Conservation (phyloP, 2,797 vertebrate genomes). For the Balearica regulorum region DNA sequence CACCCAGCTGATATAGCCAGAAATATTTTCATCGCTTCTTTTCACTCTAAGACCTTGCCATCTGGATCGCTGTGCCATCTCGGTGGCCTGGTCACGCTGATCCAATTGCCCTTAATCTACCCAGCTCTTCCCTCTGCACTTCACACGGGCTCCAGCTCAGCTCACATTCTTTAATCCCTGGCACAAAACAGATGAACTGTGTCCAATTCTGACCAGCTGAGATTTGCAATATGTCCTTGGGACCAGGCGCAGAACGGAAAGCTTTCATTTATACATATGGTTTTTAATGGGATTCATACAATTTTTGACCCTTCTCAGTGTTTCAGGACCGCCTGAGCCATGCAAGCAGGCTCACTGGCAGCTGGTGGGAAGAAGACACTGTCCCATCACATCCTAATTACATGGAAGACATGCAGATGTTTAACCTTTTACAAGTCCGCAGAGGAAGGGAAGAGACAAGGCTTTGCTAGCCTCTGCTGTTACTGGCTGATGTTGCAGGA, state of each 20-base stretch:
- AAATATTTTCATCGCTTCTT: background rate
- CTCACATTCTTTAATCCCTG: background rate
- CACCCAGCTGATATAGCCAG: background rate
- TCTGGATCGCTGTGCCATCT: background rate
- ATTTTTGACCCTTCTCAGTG: background rate
- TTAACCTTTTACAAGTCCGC: background rate
- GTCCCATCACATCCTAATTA: background rate
- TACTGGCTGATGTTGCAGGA: background rate
- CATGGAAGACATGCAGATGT: background rate
- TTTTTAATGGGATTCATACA: background rate
- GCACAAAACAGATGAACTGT: background rate
- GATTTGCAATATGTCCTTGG: background rate
- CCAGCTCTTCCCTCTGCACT: background rate
- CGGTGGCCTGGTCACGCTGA: background rate
- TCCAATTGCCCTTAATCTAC: background rate
- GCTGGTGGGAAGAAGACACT: background rate
- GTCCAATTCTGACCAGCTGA: background rate
- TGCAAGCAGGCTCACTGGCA: background rate
- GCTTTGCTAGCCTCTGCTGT: background rate
- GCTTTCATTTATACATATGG: background rate
- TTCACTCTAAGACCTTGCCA: background rate
- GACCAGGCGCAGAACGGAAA: background rate
- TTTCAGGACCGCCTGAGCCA: background rate
- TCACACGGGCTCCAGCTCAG: background rate
- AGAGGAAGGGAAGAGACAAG: background rate